Base-by-base conservation (phyloP, 2,113 vertebrate genomes). In the Ictalurus punctatus region DNA sequence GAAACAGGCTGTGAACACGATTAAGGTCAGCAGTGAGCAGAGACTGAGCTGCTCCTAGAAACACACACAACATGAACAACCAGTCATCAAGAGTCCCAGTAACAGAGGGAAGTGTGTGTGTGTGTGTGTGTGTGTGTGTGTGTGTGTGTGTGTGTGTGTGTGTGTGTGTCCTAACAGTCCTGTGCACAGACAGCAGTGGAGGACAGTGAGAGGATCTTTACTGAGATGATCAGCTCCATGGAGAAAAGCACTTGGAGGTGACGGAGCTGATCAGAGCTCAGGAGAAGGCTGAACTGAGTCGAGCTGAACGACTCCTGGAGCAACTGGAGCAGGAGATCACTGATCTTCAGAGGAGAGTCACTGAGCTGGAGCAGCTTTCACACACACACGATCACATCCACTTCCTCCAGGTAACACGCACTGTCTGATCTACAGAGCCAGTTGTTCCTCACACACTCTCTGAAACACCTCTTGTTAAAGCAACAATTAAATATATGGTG, bases 291-390 rank as follows among this genome's bases (percentile, higher is more conserved):
- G 2, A 81, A 81, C 14, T 81, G 78, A 81, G 14, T 30, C n/a
- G 6, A 81, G 27, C 78, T 56, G 27, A 81, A 81, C 25, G 8
- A 56, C 78, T 30, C 25, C 79, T 56, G 52, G 3, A 58, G 16
- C 14, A 58, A 30, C 27, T 81, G 48, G 79, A 81, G 48, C 79
- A 58, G 74, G 89, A 92, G 88, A 85, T 90, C 14, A 5, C 44
- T 48, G 83, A 86, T 67, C 84, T 92, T 78, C 81, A 58, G 52
- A 84, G 83, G 79, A 91, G 84, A 90, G 48, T 80, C 7, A 56
- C 52, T 87, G 90, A 91, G 14, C 82, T 90, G 85, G 85, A 86
- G 54, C 80, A 91, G 58, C 56, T 92, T 83, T 90, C 87, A 58
- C 73, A 85, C 76, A 88, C 86, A 89, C 76, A 90, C 2, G 79